These are phyloP conservation scores for Bombus consobrinus DNA, from an alignment of 1,140 invertebrate species.

Conservation along the genomic window DNA sequence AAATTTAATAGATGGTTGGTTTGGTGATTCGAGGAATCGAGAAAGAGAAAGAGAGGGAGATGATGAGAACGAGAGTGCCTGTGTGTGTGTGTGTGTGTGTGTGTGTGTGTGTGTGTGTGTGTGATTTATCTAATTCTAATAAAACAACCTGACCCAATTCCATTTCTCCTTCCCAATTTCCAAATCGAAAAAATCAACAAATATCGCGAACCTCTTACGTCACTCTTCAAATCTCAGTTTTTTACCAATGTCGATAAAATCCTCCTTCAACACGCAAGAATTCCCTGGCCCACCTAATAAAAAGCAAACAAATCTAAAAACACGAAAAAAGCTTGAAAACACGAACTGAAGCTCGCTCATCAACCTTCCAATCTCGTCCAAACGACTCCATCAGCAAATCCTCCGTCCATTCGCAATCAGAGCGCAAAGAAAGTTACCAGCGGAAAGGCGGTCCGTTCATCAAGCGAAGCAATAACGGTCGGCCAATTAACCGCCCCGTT, in stretches of 20 bases:
- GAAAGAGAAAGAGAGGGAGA: no score
- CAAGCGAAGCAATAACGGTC: slow-evolving; percentile 24
- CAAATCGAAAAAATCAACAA: no score
- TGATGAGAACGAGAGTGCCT: no score
- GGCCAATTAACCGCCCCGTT: slow-evolving; percentile 29
- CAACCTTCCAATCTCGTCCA: slow-evolving; percentile 16
- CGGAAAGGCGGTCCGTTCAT: slow-evolving; percentile 2
- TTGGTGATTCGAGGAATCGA: no score
- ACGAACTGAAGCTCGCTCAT: not conserved
- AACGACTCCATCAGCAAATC: not conserved
- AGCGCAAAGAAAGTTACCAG: slow-evolving; percentile 8
- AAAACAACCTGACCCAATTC: no score
- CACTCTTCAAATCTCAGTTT: no score
- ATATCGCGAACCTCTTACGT: no score
- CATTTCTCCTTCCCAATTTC: no score
- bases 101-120: no score
- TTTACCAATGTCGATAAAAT: not conserved
- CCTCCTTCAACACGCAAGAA: not conserved
- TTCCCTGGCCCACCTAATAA: not conserved
- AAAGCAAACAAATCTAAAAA: not conserved
- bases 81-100: no score
- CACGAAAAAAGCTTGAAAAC: not conserved
- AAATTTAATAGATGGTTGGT: no score
- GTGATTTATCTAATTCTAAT: no score
- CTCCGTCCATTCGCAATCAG: not conserved